phyloP scores from a whole-genome alignment of 1,140 invertebrate species.

The Tetranychus cinnabarinus region DNA sequence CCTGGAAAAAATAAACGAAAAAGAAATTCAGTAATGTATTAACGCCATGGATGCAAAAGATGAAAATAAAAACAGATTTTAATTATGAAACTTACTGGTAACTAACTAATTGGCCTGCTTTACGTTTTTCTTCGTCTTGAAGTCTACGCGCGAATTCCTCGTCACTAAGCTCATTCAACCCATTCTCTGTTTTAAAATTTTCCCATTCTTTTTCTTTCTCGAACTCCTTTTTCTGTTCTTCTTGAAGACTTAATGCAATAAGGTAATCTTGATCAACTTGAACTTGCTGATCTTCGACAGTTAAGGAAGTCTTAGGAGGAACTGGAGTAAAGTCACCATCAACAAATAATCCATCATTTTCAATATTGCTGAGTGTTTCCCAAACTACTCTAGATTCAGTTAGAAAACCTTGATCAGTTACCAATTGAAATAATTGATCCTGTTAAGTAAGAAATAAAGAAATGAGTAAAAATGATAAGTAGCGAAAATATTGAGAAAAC shows the following conservation, averaged over 20 bases:
- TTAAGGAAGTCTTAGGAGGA: conserved; percentile 16
- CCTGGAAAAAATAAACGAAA: no score
- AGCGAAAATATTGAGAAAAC: neutral
- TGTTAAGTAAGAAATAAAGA: conserved; percentile 16
- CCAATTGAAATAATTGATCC: conserved; percentile 31
- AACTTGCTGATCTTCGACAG: conserved; percentile 16
- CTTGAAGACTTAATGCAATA: conserved; percentile 25
- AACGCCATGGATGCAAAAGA: no score
- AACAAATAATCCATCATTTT: conserved; percentile 32
- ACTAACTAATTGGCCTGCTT: neutral
- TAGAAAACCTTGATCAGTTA: conserved; percentile 36
- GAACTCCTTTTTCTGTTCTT: conserved; percentile 21
- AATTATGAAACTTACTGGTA: neutral
- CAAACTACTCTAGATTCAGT: conserved; percentile 30
- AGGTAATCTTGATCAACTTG: conserved; percentile 31
- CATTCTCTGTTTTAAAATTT: conserved; percentile 10
- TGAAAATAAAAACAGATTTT: no score
- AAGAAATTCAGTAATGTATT: no score
- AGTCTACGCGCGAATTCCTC: neutral
- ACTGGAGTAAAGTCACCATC: conserved; percentile 26
- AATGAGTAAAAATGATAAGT: conserved; percentile 4
- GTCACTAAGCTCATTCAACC: neutral
- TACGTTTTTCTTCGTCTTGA: neutral
- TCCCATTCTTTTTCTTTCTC: conserved; percentile 18
- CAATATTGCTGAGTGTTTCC: conserved; percentile 34